Evolutionary conservation across 2,797 vertebrate species (phyloP), one percentile per base, ranked within the genome.

Genomic region (Emydoidea blandingii): DNA sequence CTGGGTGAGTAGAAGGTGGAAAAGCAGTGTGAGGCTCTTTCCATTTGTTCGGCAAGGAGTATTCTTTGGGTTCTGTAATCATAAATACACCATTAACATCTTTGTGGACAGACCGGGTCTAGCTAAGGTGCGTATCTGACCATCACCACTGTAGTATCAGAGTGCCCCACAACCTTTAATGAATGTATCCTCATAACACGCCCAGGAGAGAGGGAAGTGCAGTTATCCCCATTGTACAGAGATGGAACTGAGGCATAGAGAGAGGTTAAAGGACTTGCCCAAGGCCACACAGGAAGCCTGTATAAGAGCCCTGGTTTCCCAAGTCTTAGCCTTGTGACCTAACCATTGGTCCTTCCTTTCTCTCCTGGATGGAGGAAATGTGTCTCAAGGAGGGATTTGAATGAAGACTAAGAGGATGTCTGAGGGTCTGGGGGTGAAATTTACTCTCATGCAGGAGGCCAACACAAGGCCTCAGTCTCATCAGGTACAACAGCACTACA

Each of bases 381-480:
- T 7, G 2, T 2, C 14, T 5, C 25, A 15, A 57, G 47, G n/a
- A 8, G 11, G 37, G 59, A 8, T 57, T 65, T 41, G 49, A 44
- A 1, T 10, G 29, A 31, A 81, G 47, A 27, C 34, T 52, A 9
- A 74, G 1, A 62, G 27, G 2, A 59, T 76, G 5, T 49, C 74
- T 4, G 8, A 8, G 0, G 0, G 5, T 49, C 74, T 4, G 8
- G 11, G 0, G 0, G 0, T 52, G 12, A 49, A 49, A 31, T 81
- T 86, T 81, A 18, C 8, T 41, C 37, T 19, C 6, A 23, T 41
- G 68, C 41, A 41, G 0, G 0, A 52, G 19, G 72, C 4, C 57
- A 81, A 21, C 53, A 21, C 47, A 56, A 81, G 11, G 0, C 72
- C 68, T 83, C 25, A 8, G 31, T 18, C 15, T n/a, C 62, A 65